Percentiles rank a stretch among this genome's conserved stretches.
These are phyloP conservation scores for Ispidina lecontei DNA, from an alignment of 2,797 vertebrate genomes.

Conservation along the genomic window DNA sequence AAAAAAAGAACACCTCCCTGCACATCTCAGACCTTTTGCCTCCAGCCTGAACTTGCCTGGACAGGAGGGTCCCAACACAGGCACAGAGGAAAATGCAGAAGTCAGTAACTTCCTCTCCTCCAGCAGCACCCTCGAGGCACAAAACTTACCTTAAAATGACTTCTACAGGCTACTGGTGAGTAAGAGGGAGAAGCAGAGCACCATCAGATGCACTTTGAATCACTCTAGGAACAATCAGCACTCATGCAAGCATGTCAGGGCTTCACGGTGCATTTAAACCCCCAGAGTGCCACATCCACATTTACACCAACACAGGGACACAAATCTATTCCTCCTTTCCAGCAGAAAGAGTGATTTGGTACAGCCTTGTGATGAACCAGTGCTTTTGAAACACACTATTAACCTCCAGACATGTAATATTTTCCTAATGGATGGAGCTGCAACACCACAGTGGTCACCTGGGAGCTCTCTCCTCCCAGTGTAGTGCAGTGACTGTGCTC, in stretches of 20 bases:
- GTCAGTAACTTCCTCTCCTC: slow-evolving; percentile 54
- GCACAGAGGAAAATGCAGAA: slow-evolving; percentile 65
- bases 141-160: slow-evolving; percentile 2
- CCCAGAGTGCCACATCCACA: background rate
- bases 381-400: background rate
- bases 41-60: slow-evolving; percentile 3
- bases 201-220: background rate
- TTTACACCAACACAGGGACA: background rate
- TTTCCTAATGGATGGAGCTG: background rate
- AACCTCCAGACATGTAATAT: background rate
- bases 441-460: background rate
- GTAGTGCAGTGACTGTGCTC: background rate
- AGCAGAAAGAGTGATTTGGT: background rate
- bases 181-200: background rate
- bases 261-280: background rate
- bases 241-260: background rate
- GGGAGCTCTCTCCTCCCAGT: background rate
- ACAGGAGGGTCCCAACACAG: slow-evolving; percentile 39
- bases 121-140: background rate
- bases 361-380: background rate
- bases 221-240: background rate
- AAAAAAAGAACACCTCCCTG: background rate
- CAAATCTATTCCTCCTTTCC: background rate
- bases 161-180: background rate
- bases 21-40: background rate